A percentile compares a stretch with the other conserved stretches of the same genome.
phyloP scores from a whole-genome alignment of 2,888 invertebrate species.

The Iselma pallidipennis region DNA sequence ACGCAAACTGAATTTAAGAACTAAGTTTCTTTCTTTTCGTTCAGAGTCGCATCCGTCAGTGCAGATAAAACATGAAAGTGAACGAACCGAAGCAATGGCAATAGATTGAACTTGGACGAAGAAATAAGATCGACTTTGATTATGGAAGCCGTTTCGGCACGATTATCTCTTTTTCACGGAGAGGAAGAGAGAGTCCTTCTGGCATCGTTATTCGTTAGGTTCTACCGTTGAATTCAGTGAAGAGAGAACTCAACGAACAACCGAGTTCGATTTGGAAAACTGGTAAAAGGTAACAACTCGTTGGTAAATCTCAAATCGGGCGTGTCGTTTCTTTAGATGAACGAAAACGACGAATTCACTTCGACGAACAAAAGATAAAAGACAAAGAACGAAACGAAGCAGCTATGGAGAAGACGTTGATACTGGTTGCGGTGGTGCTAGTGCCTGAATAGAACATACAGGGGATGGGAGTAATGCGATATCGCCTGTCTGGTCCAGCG shows the following conservation, averaged over 20 bases:
- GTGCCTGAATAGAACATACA: not conserved
- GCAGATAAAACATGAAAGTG: conserved; percentile 43
- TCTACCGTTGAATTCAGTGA: conserved; percentile 29
- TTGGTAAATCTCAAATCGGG: conserved; percentile 34
- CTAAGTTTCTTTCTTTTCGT: conserved; percentile 46
- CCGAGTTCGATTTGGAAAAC: conserved; percentile 17
- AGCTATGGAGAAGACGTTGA: not conserved
- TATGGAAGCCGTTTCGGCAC: conserved; percentile 43
- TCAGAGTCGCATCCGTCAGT: conserved; percentile 24
- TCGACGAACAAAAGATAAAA: conserved; percentile 32
- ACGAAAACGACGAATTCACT: conserved; percentile 17
- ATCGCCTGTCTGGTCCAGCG: conserved; percentile 39
- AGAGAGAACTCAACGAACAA: conserved; percentile 23
- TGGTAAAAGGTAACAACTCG: conserved; percentile 23
- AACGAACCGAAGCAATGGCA: conserved; percentile 30
- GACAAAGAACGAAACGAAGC: conserved; percentile 3
- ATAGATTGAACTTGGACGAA: conserved; percentile 30
- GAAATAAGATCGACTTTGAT: conserved; percentile 41
- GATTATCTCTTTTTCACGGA: conserved; percentile 38
- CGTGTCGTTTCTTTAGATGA: conserved; percentile 29
- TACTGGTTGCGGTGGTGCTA: not conserved
- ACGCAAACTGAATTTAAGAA: conserved; percentile 53
- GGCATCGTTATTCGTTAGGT: conserved; percentile 40
- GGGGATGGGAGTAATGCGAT: conserved; percentile 43
- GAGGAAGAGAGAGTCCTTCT: not conserved